These are phyloP conservation scores for Hormiphora californensis DNA, from an alignment of 37 sponge, comb jelly and placozoan species.

Conservation along the genomic window DNA sequence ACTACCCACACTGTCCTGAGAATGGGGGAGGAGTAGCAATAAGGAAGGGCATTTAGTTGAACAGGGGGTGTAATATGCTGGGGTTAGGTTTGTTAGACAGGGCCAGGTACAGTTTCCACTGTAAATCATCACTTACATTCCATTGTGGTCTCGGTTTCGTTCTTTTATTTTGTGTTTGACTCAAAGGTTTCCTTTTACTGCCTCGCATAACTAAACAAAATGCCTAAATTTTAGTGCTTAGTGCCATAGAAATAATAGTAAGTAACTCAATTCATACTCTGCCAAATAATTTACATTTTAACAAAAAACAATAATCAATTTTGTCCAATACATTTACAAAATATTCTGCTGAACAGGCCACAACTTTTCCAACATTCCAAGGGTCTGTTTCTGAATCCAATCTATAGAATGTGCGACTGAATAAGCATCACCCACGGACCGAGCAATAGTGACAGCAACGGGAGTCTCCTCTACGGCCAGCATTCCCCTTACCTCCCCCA, in stretches of 20 bases:
- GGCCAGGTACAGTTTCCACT: too few relatives aligned
- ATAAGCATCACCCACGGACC: slow-evolving; percentile 75
- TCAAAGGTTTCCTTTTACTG: too few relatives aligned
- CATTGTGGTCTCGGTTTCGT: slow-evolving; percentile 31
- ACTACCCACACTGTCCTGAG: slow-evolving; percentile 19
- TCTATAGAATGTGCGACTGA: slow-evolving; percentile 67
- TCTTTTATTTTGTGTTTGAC: neutral
- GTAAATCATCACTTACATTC: slow-evolving; percentile 38
- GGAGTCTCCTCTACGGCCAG: neutral
- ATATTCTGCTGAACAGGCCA: too few relatives aligned
- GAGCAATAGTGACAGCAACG: slow-evolving; percentile 49
- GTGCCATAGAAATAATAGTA: too few relatives aligned
- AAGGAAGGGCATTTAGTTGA: neutral
- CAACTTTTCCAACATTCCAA: neutral
- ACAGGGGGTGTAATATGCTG: too few relatives aligned
- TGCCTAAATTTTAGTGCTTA: too few relatives aligned
- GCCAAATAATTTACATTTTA: too few relatives aligned
- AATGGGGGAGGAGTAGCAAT: neutral
- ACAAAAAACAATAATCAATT: too few relatives aligned
- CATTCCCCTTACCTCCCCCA: neutral
- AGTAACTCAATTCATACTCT: too few relatives aligned
- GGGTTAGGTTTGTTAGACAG: too few relatives aligned
- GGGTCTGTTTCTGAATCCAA: slow-evolving; percentile 58
- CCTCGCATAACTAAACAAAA: too few relatives aligned
- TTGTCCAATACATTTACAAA: too few relatives aligned